Evolutionary conservation across 2,797 vertebrate species (phyloP).

Genomic region (Passerculus sandwichensis): DNA sequence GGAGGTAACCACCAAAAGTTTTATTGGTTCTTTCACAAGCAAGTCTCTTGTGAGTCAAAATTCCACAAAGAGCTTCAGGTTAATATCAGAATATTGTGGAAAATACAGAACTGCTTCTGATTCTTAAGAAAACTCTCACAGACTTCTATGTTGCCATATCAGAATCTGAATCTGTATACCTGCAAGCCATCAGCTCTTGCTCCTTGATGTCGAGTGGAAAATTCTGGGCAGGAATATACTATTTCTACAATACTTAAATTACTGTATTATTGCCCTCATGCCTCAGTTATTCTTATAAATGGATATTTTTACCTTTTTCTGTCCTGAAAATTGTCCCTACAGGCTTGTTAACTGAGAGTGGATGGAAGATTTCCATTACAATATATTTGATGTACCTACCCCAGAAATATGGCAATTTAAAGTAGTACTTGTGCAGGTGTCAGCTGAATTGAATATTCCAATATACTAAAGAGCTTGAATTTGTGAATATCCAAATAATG

Average conservation of each 20-base stretch:
- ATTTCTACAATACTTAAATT: background rate
- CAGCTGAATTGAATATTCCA: background rate
- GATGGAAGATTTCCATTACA: conserved; percentile 16
- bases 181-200: background rate
- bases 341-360: conserved; percentile 12
- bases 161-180: background rate
- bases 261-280: background rate
- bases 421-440: background rate
- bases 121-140: background rate
- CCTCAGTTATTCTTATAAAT: conserved; percentile 13
- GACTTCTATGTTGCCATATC: background rate
- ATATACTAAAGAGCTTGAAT: background rate
- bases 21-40: background rate
- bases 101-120: background rate
- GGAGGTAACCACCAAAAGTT: background rate
- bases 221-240: background rate
- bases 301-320: conserved; percentile 1
- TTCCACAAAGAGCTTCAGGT: background rate
- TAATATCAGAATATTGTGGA: conserved; percentile 27
- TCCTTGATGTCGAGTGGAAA: background rate
- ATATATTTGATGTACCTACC: background rate
- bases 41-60: background rate
- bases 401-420: conserved; percentile 23
- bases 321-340: conserved; percentile 38
- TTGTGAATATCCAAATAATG: background rate